Evolutionary conservation across 2,797 vertebrate genomes (phyloP).

Genomic region (Mormyrops boulengeri): DNA sequence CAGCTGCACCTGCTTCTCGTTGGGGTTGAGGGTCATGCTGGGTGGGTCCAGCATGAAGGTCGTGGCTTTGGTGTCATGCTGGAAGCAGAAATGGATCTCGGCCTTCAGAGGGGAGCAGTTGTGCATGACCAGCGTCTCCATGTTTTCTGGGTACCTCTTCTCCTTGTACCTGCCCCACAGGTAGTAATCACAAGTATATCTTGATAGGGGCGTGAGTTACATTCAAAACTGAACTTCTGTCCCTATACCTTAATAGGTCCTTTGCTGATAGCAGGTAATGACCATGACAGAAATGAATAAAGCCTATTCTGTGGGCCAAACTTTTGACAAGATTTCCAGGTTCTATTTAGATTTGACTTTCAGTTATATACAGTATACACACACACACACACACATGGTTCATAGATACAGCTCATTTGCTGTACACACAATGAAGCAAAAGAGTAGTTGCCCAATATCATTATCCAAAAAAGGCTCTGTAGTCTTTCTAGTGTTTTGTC

Average conservation of each 20-base stretch:
- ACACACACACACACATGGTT: too few relatives aligned
- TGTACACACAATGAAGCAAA: neutral
- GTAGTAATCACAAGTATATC: neutral
- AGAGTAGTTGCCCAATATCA: neutral
- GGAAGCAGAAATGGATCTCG: slow-evolving; percentile 72
- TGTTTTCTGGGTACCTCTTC: slow-evolving; percentile 65
- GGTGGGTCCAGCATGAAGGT: slow-evolving; percentile 76
- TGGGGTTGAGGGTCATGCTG: slow-evolving; percentile 66
- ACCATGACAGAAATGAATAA: neutral
- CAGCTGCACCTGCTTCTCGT: slow-evolving; percentile 66
- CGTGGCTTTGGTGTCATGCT: slow-evolving; percentile 64
- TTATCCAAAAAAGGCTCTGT: neutral
- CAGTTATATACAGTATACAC: neutral
- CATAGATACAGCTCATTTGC: neutral
- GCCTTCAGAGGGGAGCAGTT: slow-evolving; percentile 67
- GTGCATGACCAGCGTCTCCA: slow-evolving; percentile 67
- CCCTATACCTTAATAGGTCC: neutral
- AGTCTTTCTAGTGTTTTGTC: neutral
- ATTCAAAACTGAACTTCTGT: neutral
- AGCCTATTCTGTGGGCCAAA: neutral
- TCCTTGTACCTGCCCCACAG: slow-evolving; percentile 73
- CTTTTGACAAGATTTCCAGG: neutral
- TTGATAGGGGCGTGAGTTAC: neutral
- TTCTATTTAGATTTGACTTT: neutral
- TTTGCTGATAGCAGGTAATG: neutral